Conservation (phyloP, 2,888 invertebrate species). For the Beris chalybata region DNA sequence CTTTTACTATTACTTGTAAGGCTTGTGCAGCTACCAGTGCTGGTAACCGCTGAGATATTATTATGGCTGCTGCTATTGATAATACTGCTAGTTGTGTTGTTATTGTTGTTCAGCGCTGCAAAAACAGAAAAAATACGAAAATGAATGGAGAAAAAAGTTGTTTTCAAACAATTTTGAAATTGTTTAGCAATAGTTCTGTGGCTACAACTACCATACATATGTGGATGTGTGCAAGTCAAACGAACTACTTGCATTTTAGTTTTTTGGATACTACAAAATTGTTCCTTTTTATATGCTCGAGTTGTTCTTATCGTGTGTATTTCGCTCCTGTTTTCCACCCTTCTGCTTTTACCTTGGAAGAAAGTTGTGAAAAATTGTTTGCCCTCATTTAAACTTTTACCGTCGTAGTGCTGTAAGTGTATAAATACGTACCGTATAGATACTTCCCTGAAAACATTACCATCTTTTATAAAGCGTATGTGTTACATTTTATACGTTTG, state of each 20-base stretch:
- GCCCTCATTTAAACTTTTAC: slow-evolving; percentile 15
- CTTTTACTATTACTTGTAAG: slow-evolving; percentile 37
- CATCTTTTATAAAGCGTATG: slow-evolving; percentile 16
- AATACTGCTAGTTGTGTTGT: slow-evolving; percentile 20
- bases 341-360: too few relatives aligned
- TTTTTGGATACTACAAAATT: too few relatives aligned
- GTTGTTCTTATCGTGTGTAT: too few relatives aligned
- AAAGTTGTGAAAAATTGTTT: slow-evolving; percentile 22
- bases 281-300: too few relatives aligned
- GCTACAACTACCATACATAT: too few relatives aligned
- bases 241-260: slow-evolving; percentile 7
- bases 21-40: slow-evolving; percentile 39
- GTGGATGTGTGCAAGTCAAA: slow-evolving; percentile 7
- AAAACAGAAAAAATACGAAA: neutral
- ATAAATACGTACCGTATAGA: slow-evolving; percentile 18
- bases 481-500: slow-evolving; percentile 16
- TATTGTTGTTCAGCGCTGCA: slow-evolving; percentile 38
- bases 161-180: slow-evolving; percentile 25
- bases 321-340: too few relatives aligned
- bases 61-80: slow-evolving; percentile 34
- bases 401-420: neutral
- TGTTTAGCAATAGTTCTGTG: slow-evolving; percentile 25
- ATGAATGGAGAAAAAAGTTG: slow-evolving; percentile 22
- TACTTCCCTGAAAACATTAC: slow-evolving; percentile 8
- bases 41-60: slow-evolving; percentile 31